Base-by-base conservation (phyloP, 2,888 invertebrate genomes). In the Petrolisthes manimaculis region DNA sequence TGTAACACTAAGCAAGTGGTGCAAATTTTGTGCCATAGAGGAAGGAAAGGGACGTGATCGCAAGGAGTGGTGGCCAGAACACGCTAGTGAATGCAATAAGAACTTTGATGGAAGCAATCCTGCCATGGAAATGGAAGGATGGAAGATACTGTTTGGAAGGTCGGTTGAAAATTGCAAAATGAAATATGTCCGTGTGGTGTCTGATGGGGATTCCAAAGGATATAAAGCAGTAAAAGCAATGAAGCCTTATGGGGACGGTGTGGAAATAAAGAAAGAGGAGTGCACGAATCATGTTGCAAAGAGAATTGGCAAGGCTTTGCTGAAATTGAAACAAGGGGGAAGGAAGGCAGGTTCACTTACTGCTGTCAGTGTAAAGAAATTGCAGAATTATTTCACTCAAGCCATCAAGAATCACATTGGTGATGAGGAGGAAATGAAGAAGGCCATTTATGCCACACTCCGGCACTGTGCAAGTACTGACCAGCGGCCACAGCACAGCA, bases 131-230 rank as follows among this genome's bases (percentile, higher is more conserved):
- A 83, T 69, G 71, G 71, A 69, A 24, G 83, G 51, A 14, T 83
- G 83, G 83, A 69, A 51, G 51, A 83, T 24, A 14, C 37, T 83
- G 51, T 83, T 12, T 1, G 54, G n/a, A 8, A 54, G 83, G 12
- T 83, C 83, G 3, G 67, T 51, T 21, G 71, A 67, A 6, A 83
- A 83, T 1, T 83, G 82, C 82, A 83, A 83, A 51, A 55, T 83
- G 18, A 67, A 18, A 8, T 83, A 83, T 69, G 71, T 37, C 18
- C 18, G 69, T 69, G 83, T 69, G 9, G 14, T 69, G 24, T 69
- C 83, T 24, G 83, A 83, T 83, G 83, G 83, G 6, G 71, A 83
- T 51, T 83, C 83, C 21, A 83, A 83, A 69, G 83, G 51, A 67
- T 55, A 5, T 37, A 3, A 6, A 54, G 71, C 69, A 6, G 69